These are phyloP conservation scores for Setophaga kirtlandii DNA, from an alignment of 2,113 vertebrate genomes.

Conservation along the genomic window DNA sequence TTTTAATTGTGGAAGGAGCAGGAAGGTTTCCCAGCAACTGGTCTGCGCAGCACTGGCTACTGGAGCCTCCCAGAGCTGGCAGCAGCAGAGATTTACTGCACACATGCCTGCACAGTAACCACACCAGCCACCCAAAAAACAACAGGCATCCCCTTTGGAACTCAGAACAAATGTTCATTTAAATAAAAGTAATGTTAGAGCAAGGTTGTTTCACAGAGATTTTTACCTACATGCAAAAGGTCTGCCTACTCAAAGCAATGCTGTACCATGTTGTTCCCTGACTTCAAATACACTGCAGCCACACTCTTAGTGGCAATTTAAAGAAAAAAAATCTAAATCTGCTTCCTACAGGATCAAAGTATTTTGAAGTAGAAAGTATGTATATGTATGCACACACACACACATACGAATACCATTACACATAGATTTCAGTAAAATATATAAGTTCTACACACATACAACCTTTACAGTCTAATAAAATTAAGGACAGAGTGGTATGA, in stretches of 20 bases:
- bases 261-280: neutral
- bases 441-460: neutral
- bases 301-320: neutral
- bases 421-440: neutral
- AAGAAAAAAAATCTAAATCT: neutral
- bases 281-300: neutral
- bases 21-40: constrained; percentile 44
- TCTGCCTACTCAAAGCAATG: rapidly evolving
- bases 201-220: neutral
- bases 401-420: neutral
- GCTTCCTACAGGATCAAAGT: neutral
- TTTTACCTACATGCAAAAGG: neutral
- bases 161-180: neutral
- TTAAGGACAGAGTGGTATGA: neutral
- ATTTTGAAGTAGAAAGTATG: neutral
- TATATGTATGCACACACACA: neutral
- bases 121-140: neutral
- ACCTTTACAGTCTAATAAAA: neutral
- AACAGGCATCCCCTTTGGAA: neutral
- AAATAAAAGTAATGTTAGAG: neutral
- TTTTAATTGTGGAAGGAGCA: neutral
- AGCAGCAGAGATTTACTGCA: neutral
- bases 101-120: constrained; percentile 3
- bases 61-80: neutral
- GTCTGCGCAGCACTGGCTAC: neutral